phyloP scores from a whole-genome alignment of 1,140 invertebrate species.

The Rhagoletis pomonella region DNA sequence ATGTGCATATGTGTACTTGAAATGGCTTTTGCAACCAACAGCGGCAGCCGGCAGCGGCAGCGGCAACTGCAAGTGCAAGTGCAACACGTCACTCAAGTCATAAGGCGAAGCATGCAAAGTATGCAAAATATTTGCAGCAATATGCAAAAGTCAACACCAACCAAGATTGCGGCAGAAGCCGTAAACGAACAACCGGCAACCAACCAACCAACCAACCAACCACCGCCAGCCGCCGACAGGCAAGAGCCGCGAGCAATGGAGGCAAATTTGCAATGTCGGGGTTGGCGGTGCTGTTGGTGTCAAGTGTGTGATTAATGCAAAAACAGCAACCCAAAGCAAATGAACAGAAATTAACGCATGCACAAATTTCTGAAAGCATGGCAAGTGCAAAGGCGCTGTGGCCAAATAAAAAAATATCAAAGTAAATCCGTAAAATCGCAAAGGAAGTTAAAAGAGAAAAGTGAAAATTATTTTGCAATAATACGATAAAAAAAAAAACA shows the following conservation, averaged over 20 bases:
- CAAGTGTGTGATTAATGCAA: conserved; percentile 47
- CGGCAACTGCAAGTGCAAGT: neutral
- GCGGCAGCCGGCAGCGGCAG: neutral
- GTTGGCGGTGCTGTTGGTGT: neutral
- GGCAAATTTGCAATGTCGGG: neutral
- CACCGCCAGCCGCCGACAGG: neutral
- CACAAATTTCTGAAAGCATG: neutral
- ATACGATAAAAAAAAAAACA: neutral
- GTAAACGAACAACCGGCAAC: conserved; percentile 7
- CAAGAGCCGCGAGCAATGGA: neutral
- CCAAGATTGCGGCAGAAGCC: conserved; percentile 6
- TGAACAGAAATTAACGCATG: conserved; percentile 35
- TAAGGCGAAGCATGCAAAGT: conserved; percentile 22
- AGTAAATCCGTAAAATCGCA: neutral
- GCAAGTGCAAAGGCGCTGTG: neutral
- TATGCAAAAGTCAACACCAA: conserved; percentile 28
- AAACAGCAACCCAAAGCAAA: conserved; percentile 19
- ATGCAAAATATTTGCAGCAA: conserved; percentile 34
- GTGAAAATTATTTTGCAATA: neutral
- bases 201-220: neutral
- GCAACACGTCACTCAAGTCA: conserved; percentile 38
- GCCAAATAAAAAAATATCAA: neutral
- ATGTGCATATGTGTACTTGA: neutral
- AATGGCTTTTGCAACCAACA: neutral
- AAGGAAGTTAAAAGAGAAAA: neutral